A percentile compares a stretch with the other conserved stretches of the same genome.
phyloP scores from a whole-genome alignment of 2,888 invertebrate species.

The Zonitis immaculata region DNA sequence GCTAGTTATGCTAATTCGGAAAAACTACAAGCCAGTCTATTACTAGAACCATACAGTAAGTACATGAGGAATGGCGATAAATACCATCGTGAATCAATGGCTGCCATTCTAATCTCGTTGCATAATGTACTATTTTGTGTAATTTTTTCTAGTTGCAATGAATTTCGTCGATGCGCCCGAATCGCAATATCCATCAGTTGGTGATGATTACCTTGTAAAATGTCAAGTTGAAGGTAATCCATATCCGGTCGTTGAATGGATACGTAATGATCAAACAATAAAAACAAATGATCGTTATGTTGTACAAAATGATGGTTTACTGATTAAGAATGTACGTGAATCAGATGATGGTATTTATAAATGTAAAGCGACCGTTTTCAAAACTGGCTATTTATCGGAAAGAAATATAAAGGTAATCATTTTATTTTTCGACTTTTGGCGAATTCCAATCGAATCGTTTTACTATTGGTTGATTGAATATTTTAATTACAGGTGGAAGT shows the following conservation, averaged over 20 bases:
- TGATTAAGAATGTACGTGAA: constrained; percentile 72
- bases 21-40: constrained; percentile 60
- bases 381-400: constrained; percentile 73
- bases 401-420: constrained; percentile 65
- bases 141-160: constrained; percentile 83
- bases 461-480: no score
- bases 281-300: constrained; percentile 65
- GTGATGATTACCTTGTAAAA: constrained; percentile 69
- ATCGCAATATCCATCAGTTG: constrained; percentile 75
- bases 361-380: constrained; percentile 79
- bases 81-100: no score
- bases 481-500: constrained; percentile 55
- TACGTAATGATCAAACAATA: constrained; percentile 69
- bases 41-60: constrained; percentile 69
- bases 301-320: constrained; percentile 67
- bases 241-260: constrained; percentile 80
- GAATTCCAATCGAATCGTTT: no score
- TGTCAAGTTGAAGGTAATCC: constrained; percentile 85
- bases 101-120: no score
- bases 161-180: constrained; percentile 79
- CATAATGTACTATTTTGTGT: no score
- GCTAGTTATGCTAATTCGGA: constrained; percentile 73
- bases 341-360: constrained; percentile 83
- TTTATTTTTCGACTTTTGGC: no score
- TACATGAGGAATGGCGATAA: no score